A percentile compares a stretch with the other conserved stretches of the same genome.
These are phyloP conservation scores for Phortica variegata DNA, from an alignment of 1,140 invertebrate species.

Conservation along the genomic window DNA sequence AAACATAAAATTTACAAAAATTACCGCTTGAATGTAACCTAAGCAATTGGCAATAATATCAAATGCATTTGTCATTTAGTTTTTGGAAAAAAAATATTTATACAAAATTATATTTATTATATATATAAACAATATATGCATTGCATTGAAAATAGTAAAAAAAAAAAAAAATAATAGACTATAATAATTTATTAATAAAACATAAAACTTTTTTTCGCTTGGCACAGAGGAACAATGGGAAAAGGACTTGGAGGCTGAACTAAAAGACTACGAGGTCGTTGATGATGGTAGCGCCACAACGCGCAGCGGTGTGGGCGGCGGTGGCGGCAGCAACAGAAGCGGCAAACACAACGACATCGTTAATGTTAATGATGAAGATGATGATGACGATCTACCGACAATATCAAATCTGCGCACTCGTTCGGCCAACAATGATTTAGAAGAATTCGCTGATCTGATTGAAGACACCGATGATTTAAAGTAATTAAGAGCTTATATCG, in stretches of 20 bases:
- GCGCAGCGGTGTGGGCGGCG: constrained; percentile 4
- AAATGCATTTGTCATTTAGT: no score
- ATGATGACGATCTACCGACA: constrained; percentile 49
- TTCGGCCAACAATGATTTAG: constrained; percentile 55
- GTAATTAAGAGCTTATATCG: constrained; percentile 58
- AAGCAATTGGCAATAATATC: no score
- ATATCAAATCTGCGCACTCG: constrained; percentile 55
- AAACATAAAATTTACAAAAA: no score
- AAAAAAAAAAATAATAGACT: no score
- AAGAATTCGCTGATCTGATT: constrained; percentile 56
- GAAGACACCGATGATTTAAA: constrained; percentile 58
- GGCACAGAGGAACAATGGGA: constrained; percentile 87
- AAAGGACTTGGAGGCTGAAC: constrained; percentile 86
- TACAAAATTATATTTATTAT: no score
- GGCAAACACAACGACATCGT: no score
- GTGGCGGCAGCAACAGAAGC: constrained; percentile 7
- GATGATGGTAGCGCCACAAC: constrained; percentile 57
- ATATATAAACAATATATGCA: no score
- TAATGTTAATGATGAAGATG: constrained; percentile 1
- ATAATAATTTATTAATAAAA: no score
- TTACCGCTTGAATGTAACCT: no score
- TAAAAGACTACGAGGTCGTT: constrained; percentile 90
- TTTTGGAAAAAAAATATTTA: no score
- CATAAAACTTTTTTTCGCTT: neutral
- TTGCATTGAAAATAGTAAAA: no score